Conservation (phyloP, 2,888 invertebrate genomes). For the Habrosyne pyritoides region DNA sequence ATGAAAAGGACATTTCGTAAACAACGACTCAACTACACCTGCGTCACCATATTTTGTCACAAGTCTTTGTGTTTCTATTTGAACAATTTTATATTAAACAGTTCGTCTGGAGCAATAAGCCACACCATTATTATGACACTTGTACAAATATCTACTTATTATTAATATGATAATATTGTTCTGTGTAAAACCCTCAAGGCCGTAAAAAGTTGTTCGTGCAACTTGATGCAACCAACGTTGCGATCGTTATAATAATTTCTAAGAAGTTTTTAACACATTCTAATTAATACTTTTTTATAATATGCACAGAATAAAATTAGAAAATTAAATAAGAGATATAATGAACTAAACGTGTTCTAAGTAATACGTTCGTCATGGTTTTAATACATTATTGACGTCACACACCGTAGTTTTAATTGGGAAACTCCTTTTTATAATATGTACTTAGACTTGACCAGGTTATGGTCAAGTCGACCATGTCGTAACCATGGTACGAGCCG, state of each 20-base stretch:
- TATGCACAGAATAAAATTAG: no score
- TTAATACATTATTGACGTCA: no score
- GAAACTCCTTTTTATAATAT: no score
- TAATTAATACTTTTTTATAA: no score
- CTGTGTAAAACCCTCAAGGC: conserved; percentile 52
- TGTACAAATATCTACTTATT: conserved; percentile 44
- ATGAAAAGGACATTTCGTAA: conserved; percentile 5
- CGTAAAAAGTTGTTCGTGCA: conserved; percentile 35
- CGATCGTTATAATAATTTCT: conserved; percentile 23
- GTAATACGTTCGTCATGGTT: no score
- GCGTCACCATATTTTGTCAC: conserved; percentile 16
- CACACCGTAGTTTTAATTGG: no score
- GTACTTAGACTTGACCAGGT: no score
- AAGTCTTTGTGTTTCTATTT: conserved; percentile 11
- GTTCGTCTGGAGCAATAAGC: conserved; percentile 24
- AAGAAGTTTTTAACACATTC: conserved; percentile 15
- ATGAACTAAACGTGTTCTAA: no score
- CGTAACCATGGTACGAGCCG: no score
- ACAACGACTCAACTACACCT: conserved; percentile 8
- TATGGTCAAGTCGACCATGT: no score
- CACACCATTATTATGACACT: conserved; percentile 34
- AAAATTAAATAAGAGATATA: no score
- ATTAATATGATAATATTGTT: conserved; percentile 30
- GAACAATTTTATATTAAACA: conserved; percentile 11
- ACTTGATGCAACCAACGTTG: conserved; percentile 23